Conservation (phyloP, 2,797 vertebrate genomes). For the Balearica regulorum region DNA sequence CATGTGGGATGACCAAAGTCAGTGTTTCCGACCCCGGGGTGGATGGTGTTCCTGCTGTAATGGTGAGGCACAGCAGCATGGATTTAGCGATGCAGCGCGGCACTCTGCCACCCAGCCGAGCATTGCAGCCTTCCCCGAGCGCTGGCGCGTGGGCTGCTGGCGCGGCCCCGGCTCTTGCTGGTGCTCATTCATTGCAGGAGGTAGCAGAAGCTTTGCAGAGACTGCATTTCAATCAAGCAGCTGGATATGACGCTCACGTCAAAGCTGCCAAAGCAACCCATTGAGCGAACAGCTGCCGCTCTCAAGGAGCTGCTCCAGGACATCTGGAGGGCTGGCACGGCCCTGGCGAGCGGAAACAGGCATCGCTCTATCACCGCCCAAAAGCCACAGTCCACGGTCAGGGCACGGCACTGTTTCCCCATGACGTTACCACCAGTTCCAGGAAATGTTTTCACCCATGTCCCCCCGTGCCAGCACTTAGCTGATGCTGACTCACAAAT, state of each 20-base stretch:
- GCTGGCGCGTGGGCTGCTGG: not conserved
- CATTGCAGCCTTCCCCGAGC: rapidly evolving
- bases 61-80: not conserved
- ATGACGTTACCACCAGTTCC: not conserved
- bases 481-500: slow-evolving; percentile 62
- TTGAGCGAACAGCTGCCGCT: slow-evolving; percentile 43
- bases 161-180: not conserved
- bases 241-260: not conserved
- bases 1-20: rapidly evolving
- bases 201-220: not conserved
- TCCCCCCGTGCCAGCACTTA: not conserved
- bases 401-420: not conserved
- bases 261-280: slow-evolving; percentile 32
- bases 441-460: slow-evolving; percentile 46
- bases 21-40: not conserved
- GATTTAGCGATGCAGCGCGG: not conserved
- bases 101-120: not conserved
- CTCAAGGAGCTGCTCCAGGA: slow-evolving; percentile 19
- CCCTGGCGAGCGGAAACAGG: not conserved
- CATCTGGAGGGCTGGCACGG: slow-evolving; percentile 51
- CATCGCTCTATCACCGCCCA: not conserved
- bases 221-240: not conserved
- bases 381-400: not conserved
- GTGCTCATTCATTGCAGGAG: not conserved
- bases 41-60: not conserved